These are phyloP conservation scores for Synanceia verrucosa DNA, from an alignment of 2,797 vertebrate species.

Conservation along the genomic window DNA sequence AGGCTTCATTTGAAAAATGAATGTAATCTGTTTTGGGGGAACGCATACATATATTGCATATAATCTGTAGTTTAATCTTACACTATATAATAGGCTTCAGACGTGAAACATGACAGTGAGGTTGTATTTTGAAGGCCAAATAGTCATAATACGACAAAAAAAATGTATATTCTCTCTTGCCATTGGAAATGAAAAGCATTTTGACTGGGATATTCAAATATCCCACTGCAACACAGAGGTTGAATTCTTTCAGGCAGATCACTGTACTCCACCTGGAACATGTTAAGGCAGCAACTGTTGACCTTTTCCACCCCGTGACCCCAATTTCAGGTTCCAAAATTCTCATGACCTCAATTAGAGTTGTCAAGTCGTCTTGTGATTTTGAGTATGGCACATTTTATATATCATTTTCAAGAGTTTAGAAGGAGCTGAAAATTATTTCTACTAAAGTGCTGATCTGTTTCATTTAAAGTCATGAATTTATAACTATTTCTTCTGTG, in stretches of 20 bases:
- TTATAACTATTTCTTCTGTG: not conserved
- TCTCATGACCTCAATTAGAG: conserved; percentile 45
- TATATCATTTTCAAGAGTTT: conserved; percentile 17
- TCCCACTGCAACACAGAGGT: not conserved
- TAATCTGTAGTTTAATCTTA: conserved; percentile 4
- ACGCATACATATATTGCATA: not conserved
- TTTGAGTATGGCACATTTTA: conserved; percentile 24
- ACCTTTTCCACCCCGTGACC: conserved; percentile 30
- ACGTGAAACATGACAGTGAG: not conserved
- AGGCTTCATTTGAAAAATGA: conserved; percentile 50
- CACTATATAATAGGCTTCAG: not conserved
- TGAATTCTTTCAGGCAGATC: not conserved
- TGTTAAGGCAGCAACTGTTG: not conserved
- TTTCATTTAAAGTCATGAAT: not conserved
- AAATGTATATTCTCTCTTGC: not conserved
- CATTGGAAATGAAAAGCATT: not conserved
- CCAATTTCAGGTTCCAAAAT: conserved; percentile 47
- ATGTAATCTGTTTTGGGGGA: conserved; percentile 26
- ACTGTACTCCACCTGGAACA: conserved; percentile 31
- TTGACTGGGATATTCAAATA: not conserved
- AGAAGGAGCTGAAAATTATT: not conserved
- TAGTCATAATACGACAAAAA: not conserved
- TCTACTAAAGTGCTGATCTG: not conserved
- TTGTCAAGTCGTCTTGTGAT: conserved; percentile 38
- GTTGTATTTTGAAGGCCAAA: not conserved